phyloP scores from a whole-genome alignment of 2,888 invertebrate genomes.

The Anoplius nigerrimus region DNA sequence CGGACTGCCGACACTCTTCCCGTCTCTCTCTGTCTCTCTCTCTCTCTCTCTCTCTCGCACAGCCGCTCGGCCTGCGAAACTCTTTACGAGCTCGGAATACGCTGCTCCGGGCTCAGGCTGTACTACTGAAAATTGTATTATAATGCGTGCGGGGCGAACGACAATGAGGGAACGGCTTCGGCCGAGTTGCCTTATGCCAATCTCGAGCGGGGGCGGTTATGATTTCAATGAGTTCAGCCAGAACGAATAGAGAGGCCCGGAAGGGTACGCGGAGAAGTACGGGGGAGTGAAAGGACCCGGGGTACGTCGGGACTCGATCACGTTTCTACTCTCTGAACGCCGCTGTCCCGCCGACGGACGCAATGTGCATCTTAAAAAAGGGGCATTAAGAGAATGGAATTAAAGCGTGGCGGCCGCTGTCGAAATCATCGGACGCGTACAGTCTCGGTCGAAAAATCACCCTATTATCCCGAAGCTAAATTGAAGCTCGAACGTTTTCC shows the following conservation, averaged over 20 bases:
- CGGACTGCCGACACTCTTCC: conserved; percentile 31
- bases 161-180: conserved; percentile 66
- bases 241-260: conserved; percentile 24
- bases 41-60: conserved; percentile 15
- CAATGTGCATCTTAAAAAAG: too few relatives aligned
- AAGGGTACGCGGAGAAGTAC: conserved; percentile 16
- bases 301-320: conserved; percentile 9
- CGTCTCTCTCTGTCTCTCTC: conserved; percentile 23
- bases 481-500: too few relatives aligned
- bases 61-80: not conserved
- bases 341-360: too few relatives aligned
- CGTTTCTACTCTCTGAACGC: too few relatives aligned
- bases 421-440: too few relatives aligned
- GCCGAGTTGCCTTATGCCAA: conserved; percentile 74
- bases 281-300: conserved; percentile 7
- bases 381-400: too few relatives aligned
- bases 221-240: conserved; percentile 59
- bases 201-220: conserved; percentile 67
- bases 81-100: conserved; percentile 1
- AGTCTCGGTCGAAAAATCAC: too few relatives aligned
- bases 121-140: conserved; percentile 72
- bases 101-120: conserved; percentile 32
- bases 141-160: conserved; percentile 65
- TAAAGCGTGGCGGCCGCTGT: too few relatives aligned
- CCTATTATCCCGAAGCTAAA: too few relatives aligned